These are phyloP conservation scores for Terrapene triunguis DNA, from an alignment of 2,113 vertebrate species.

Conservation along the genomic window DNA sequence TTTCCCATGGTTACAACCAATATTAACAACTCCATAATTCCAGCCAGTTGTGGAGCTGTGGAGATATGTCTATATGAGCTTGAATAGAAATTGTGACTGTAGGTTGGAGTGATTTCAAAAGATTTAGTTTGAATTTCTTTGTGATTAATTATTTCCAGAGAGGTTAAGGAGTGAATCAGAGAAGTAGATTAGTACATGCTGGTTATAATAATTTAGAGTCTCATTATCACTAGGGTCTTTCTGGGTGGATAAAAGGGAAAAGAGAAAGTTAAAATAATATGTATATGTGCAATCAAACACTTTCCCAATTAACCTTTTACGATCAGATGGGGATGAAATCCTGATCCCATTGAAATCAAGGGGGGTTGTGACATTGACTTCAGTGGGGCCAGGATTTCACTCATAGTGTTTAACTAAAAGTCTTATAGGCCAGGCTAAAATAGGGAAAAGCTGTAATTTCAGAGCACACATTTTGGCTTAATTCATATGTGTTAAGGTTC, in stretches of 20 bases:
- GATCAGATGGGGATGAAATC: neutral
- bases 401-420: neutral
- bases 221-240: neutral
- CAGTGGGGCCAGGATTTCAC: neutral
- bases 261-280: neutral
- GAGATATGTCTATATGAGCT: neutral
- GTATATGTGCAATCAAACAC: neutral
- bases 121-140: neutral
- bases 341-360: neutral
- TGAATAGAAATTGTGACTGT: neutral
- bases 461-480: neutral
- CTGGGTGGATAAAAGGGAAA: neutral
- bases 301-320: neutral
- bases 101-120: neutral
- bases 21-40: neutral
- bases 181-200: neutral
- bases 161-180: neutral
- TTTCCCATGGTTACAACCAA: neutral
- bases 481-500: neutral
- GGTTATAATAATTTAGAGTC: neutral
- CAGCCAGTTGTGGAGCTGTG: neutral
- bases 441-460: neutral
- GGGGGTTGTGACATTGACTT: neutral
- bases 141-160: neutral
- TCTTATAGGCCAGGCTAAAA: neutral